These are phyloP conservation scores for Neosilurus hyrtlii DNA, from an alignment of 2,797 vertebrate species.

Conservation along the genomic window DNA sequence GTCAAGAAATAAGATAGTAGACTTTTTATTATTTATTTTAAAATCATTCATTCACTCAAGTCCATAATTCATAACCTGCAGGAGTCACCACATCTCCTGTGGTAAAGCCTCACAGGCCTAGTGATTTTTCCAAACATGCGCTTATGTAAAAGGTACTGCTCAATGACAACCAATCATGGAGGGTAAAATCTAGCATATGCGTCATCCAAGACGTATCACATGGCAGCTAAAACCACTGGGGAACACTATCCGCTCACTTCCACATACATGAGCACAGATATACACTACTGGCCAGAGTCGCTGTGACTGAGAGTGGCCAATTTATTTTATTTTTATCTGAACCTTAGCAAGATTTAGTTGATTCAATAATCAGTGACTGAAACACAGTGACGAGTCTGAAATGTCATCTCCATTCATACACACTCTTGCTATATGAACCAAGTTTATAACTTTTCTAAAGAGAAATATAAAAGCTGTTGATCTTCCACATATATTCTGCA, in stretches of 20 bases:
- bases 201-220: too few relatives aligned
- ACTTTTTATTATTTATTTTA: too few relatives aligned
- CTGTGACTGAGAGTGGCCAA: background rate
- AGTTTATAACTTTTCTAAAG: background rate
- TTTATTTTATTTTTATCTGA: background rate
- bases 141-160: too few relatives aligned
- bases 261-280: background rate
- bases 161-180: too few relatives aligned
- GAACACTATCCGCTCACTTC: background rate
- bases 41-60: too few relatives aligned
- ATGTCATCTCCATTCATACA: background rate
- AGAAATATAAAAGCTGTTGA: background rate
- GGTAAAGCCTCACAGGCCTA: too few relatives aligned
- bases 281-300: background rate
- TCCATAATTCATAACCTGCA: too few relatives aligned
- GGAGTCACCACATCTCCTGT: too few relatives aligned
- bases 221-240: too few relatives aligned
- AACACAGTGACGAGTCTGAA: background rate
- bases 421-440: background rate
- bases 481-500: background rate
- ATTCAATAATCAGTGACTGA: background rate
- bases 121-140: too few relatives aligned
- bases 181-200: too few relatives aligned
- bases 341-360: background rate
- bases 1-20: too few relatives aligned